A percentile compares a stretch with the other conserved stretches of the same genome.
Evolutionary conservation across 1,140 invertebrate species (phyloP).

Genomic region (Oscheius sp.): DNA sequence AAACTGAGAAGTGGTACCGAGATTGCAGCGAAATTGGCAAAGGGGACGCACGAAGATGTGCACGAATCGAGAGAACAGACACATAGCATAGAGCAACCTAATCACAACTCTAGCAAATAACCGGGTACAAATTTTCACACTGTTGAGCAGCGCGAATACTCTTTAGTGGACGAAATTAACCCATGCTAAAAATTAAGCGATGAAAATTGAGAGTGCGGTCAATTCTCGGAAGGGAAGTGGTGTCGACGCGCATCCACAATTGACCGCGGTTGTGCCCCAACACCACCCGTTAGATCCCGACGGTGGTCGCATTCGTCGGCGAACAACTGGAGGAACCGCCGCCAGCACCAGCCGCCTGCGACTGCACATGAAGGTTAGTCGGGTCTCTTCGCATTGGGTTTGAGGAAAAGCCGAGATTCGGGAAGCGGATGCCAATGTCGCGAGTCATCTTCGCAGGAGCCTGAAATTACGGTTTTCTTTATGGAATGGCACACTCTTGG

Average conservation of each 20-base stretch:
- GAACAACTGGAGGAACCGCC: neutral
- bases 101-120: neutral
- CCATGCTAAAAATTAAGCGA: neutral
- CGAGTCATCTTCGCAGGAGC: slow-evolving; percentile 31
- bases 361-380: neutral
- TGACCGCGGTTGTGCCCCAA: neutral
- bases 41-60: neutral
- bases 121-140: neutral
- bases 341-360: neutral
- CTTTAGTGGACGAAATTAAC: neutral
- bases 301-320: neutral
- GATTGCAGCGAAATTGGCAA: neutral
- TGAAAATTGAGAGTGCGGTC: neutral
- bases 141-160: neutral
- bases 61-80: no score
- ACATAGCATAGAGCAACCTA: no score
- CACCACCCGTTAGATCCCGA: neutral
- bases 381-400: slow-evolving; percentile 2
- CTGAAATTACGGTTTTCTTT: no score
- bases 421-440: slow-evolving; percentile 38
- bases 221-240: no score
- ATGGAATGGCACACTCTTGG: no score
- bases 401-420: slow-evolving; percentile 33
- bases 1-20: neutral
- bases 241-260: neutral